Base-by-base conservation (phyloP, 2,797 vertebrate genomes). In the Triplophysa yarkandensis region DNA sequence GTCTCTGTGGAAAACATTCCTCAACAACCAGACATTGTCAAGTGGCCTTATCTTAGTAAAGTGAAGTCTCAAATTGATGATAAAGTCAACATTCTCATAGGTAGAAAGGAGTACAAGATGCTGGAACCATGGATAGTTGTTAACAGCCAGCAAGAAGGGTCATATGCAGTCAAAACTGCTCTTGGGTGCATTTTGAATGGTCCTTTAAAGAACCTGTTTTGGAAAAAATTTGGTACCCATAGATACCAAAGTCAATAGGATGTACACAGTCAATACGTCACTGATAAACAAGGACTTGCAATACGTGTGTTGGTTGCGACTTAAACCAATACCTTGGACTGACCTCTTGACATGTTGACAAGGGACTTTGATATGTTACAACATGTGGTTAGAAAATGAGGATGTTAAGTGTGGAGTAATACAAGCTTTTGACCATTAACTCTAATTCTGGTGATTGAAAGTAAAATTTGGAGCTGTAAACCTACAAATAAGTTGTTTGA, bases 101-200 rank as follows among this genome's bases (percentile, higher is more conserved):
- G 70, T 7, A 79, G 16, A 1, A 77, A 55, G 2, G 74, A 54
- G 10, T 63, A 69, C 36, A 70, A 66, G 19, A n/a, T 44, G 11
- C 23, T 74, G 21, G 66, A 80, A 16, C 70, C 74, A 65, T 77
- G 48, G 71, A 25, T 50, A 44, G 75, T 68, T 8, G 79, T 79
- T 16, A n/a, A 36, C 10, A 77, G 71, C 32, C 16, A 67, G 14
- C 34, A 62, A 3, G 67, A 74, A 4, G 54, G 74, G 19, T 62
- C 77, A 6, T 75, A 75, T 71, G 36, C 62, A 9, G 34, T 80
- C 0, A 75, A 71, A 19, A 82, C 74, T 0, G 39, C 48, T 16
- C 62, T 77, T 62, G 77, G 80, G 4, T 77, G 66, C 60, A 71
- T 46, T 19, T 0, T 77, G 34, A 79, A 77, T 21, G 36, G 65